Evolutionary conservation across 2,888 invertebrate species (phyloP).

Genomic region (Athalia rosae): DNA sequence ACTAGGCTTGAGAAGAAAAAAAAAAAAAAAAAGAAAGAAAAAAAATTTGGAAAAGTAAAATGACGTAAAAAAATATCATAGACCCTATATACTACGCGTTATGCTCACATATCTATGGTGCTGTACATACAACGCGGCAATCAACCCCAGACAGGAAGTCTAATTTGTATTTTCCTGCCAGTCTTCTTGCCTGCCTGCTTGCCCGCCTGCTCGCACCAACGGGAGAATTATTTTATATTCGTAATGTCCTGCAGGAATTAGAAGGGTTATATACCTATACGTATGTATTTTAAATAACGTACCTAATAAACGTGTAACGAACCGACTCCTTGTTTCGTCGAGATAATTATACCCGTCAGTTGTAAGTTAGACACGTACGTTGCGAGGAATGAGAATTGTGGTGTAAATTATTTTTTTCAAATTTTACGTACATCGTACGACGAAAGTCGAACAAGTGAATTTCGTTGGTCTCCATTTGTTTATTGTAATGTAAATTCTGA

Average conservation of each 20-base stretch:
- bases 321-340: constrained; percentile 20
- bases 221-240: neutral
- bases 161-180: constrained; percentile 64
- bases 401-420: too few relatives aligned
- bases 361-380: neutral
- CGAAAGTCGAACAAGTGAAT: too few relatives aligned
- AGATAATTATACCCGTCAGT: constrained; percentile 12
- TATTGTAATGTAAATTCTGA: too few relatives aligned
- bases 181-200: constrained; percentile 34
- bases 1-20: constrained; percentile 8
- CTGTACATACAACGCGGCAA: constrained; percentile 27
- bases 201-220: too few relatives aligned
- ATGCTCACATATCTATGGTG: too few relatives aligned
- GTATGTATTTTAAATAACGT: constrained; percentile 3
- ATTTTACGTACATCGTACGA: too few relatives aligned
- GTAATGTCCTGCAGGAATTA: neutral
- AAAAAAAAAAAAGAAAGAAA: constrained; percentile 9
- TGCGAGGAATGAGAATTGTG: too few relatives aligned
- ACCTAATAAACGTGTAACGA: constrained; percentile 23
- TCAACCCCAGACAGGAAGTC: constrained; percentile 58
- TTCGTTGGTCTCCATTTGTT: too few relatives aligned
- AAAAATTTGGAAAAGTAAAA: neutral
- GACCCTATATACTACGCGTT: too few relatives aligned
- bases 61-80: too few relatives aligned
- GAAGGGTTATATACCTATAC: constrained; percentile 32